phyloP scores from a whole-genome alignment of 2,888 invertebrate genomes.

The Lamproptera curius region DNA sequence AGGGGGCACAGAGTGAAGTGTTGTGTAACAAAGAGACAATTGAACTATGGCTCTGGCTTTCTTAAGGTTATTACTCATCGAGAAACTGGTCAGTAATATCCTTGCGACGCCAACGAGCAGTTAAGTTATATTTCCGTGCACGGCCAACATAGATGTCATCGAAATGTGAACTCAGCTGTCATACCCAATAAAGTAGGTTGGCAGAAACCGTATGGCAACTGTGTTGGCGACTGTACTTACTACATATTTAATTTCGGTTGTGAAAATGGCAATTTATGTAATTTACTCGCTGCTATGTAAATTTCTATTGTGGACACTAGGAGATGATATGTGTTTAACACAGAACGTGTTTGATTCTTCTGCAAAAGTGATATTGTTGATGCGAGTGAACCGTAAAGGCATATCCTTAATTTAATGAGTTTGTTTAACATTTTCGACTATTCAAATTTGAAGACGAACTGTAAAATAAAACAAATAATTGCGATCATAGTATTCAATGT shows the following conservation, averaged over 20 bases:
- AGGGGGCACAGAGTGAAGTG: constrained; percentile 64
- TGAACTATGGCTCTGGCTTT: constrained; percentile 37
- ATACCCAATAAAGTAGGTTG: not conserved
- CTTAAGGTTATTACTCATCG: constrained; percentile 48
- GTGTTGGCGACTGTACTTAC: constrained; percentile 43
- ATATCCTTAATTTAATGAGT: constrained; percentile 47
- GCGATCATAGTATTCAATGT: constrained; percentile 7
- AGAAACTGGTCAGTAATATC: constrained; percentile 46
- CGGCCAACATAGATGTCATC: constrained; percentile 24
- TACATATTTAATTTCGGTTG: constrained; percentile 78
- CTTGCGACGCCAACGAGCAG: constrained; percentile 46
- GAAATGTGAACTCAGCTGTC: not conserved
- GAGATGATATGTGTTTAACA: constrained; percentile 69
- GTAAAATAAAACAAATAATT: not conserved
- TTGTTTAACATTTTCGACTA: constrained; percentile 28
- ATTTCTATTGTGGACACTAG: constrained; percentile 65
- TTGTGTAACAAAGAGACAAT: constrained; percentile 63
- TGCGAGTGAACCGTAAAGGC: constrained; percentile 46
- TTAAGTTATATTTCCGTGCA: constrained; percentile 51
- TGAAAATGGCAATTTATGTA: constrained; percentile 77
- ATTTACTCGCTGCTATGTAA: constrained; percentile 66
- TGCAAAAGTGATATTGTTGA: constrained; percentile 53
- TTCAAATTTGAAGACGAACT: constrained; percentile 16
- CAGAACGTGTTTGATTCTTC: constrained; percentile 61
- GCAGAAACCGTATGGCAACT: constrained; percentile 13